A percentile compares a stretch with the other conserved stretches of the same genome.
phyloP scores from a whole-genome alignment of 2,113 vertebrate genomes.

The Ptilonorhynchus violaceus region DNA sequence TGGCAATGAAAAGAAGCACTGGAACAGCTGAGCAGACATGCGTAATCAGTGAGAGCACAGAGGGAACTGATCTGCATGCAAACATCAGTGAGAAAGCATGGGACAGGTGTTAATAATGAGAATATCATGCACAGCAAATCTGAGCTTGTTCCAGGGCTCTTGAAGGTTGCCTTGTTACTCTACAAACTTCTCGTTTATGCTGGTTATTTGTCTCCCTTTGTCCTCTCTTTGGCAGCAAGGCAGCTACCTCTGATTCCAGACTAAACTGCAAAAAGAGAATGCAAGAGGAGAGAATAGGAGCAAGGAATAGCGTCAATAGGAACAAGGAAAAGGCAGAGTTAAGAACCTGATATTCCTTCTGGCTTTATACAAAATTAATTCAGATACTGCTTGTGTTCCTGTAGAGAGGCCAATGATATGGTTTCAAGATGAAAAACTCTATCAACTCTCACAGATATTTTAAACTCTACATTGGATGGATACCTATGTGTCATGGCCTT shows the following conservation, averaged over 20 bases:
- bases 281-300: not conserved
- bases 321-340: not conserved
- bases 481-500: slow-evolving; percentile 44
- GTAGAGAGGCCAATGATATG: not conserved
- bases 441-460: not conserved
- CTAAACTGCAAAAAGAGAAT: not conserved
- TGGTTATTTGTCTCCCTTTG: not conserved
- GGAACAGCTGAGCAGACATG: not conserved
- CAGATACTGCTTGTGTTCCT: not conserved
- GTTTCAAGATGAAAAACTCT: not conserved
- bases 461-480: not conserved
- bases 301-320: not conserved
- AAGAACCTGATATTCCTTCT: not conserved
- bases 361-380: not conserved
- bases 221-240: not conserved
- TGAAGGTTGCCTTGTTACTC: not conserved
- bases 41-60: not conserved
- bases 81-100: not conserved
- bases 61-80: not conserved
- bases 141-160: not conserved
- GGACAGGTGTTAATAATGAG: not conserved
- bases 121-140: not conserved
- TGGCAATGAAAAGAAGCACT: not conserved
- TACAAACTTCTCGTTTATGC: not conserved
- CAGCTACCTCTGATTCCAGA: not conserved